Conservation (phyloP, 1,140 invertebrate genomes). For the Solenopsis fugax region DNA sequence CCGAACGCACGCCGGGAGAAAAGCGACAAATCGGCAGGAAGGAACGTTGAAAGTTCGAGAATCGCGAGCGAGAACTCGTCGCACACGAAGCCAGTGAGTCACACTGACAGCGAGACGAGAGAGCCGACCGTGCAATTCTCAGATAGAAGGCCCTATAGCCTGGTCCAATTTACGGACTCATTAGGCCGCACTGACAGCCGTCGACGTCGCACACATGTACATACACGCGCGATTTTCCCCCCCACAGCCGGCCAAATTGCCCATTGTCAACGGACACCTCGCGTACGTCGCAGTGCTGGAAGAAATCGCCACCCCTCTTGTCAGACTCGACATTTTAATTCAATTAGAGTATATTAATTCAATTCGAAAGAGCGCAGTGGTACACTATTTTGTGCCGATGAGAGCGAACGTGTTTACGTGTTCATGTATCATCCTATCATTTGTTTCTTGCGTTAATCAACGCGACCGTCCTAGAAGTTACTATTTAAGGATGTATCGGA, state of each 20-base stretch:
- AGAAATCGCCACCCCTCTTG: background rate
- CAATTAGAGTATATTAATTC: slow-evolving; percentile 22
- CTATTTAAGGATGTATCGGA: background rate
- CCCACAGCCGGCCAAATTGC: slow-evolving; percentile 52
- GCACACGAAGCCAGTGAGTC: slow-evolving; percentile 77
- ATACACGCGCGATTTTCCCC: slow-evolving; percentile 62
- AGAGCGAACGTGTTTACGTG: background rate
- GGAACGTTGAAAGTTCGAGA: slow-evolving; percentile 33
- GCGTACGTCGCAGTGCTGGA: slow-evolving; percentile 22
- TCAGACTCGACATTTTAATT: slow-evolving; percentile 1
- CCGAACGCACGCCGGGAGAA: background rate
- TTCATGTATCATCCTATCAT: background rate
- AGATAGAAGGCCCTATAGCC: slow-evolving; percentile 71
- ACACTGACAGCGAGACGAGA: slow-evolving; percentile 76
- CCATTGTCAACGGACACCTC: slow-evolving; percentile 65
- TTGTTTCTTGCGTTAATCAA: background rate
- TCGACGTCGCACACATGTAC: slow-evolving; percentile 58
- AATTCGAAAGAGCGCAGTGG: background rate
- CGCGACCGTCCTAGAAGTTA: background rate
- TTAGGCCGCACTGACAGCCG: slow-evolving; percentile 80
- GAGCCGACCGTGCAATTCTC: slow-evolving; percentile 69
- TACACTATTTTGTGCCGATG: background rate
- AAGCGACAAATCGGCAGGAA: background rate
- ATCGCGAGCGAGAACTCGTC: slow-evolving; percentile 64
- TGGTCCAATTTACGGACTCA: slow-evolving; percentile 85